Base-by-base conservation (phyloP, 2,888 invertebrate species). In the Mellilla xanthometata region DNA sequence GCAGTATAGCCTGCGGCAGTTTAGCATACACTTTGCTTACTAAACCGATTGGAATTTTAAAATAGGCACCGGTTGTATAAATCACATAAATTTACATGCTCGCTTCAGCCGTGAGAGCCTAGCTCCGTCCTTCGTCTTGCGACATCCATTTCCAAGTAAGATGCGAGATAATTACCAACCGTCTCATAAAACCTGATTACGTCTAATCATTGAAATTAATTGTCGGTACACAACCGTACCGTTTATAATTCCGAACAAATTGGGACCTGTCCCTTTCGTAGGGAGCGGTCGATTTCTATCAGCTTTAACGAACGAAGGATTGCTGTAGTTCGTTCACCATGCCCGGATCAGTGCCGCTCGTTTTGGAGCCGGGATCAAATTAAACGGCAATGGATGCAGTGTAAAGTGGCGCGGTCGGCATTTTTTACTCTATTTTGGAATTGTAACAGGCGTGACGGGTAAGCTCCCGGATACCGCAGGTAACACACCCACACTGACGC, bases 401-500 rank as follows among this genome's bases (percentile, higher is more conserved):
- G 75, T 69, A 67, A 76, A 77, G 65, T 72, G 70, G 69, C 76
- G 65, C 67, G 56, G 62, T 43, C 60, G 56, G 50, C 55, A 30
- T 58, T 72, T 70, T 76, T 78, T 68, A 57, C 59, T 73, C 67
- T 78, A 69, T 81, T 80, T 81, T 75, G 69, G 60, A 72, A 68
- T 67, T 67, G 72, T 72, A 73, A 70, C 71, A 69, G 69, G 65
- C 73, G 69, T 72, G 76, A 72, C 71, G 69, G 68, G 68, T 68
- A 65, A 62, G 76, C 79, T 76, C 73, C 81, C 81, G 80, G 81
- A 79, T 81, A 72, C 76, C 67, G 76, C 87, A 86, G 86, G 87
- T 86, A 87, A 15, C 15, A 65, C 62, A 75, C 82, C 39, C 85
- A 80, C 76, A 83, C 85, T 78, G 58, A 53, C 62, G 72, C 63